Conservation (phyloP, 1,140 invertebrate genomes). For the Calephelis virginiensis region DNA sequence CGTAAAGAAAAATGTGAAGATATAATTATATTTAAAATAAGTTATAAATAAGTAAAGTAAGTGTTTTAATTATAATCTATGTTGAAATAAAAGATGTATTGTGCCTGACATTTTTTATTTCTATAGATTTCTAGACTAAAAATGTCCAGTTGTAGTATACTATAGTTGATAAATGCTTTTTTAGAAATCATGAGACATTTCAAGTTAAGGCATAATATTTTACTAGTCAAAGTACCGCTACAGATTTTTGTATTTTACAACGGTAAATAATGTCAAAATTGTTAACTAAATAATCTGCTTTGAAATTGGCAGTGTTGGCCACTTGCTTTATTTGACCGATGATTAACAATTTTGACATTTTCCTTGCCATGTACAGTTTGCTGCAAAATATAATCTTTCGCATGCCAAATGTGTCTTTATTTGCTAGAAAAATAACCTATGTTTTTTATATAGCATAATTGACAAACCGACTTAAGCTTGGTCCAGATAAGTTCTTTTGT, state of each 20-base stretch:
- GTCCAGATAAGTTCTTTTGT: too few species aligned
- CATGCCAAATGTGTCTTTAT: constrained; percentile 31
- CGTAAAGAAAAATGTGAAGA: constrained; percentile 60
- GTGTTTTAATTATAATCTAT: constrained; percentile 15
- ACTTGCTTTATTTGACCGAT: neutral
- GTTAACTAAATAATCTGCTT: neutral
- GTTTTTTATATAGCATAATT: too few species aligned
- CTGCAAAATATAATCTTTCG: constrained; percentile 45
- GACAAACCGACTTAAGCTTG: too few species aligned
- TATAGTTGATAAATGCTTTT: constrained; percentile 43
- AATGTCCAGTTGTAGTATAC: constrained; percentile 49
- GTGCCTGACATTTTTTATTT: constrained; percentile 16
- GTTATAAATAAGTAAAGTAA: constrained; percentile 29
- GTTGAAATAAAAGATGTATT: constrained; percentile 14
- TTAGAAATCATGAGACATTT: constrained; percentile 36
- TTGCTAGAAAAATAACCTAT: neutral
- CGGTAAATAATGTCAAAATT: constrained; percentile 25
- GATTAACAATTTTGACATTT: constrained; percentile 27
- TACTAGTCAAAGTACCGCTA: constrained; percentile 66
- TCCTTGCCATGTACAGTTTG: constrained; percentile 35
- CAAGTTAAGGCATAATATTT: constrained; percentile 65
- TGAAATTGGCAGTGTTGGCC: too few species aligned
- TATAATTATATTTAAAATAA: constrained; percentile 60
- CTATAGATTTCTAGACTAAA: constrained; percentile 27
- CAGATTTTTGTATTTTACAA: constrained; percentile 30